Evolutionary conservation across 2,888 invertebrate genomes (phyloP).

Genomic region (Sminthurinus aureus): DNA sequence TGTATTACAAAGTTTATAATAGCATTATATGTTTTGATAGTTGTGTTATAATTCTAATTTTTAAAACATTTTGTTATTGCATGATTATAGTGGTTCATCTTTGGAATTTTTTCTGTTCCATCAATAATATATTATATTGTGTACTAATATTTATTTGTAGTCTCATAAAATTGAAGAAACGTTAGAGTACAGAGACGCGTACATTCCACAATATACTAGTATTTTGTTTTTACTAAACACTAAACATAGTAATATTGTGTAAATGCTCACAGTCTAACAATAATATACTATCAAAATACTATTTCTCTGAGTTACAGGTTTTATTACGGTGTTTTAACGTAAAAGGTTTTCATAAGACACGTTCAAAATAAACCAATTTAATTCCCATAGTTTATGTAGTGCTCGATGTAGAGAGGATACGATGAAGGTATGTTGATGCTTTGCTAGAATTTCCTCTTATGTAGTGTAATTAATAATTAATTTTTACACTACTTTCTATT

Average conservation of each 20-base stretch:
- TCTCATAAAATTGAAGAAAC: too few relatives aligned
- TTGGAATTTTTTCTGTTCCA: too few relatives aligned
- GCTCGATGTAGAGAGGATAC: background rate
- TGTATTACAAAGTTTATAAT: too few relatives aligned
- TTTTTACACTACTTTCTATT: too few relatives aligned
- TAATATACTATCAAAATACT: background rate
- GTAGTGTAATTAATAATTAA: background rate
- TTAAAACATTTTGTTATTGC: too few relatives aligned
- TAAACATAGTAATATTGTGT: background rate
- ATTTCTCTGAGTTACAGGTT: background rate
- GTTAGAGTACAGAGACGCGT: too few relatives aligned
- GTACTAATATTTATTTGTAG: too few relatives aligned
- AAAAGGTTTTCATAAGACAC: background rate
- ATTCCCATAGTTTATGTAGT: background rate
- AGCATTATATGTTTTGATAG: too few relatives aligned
- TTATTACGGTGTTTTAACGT: background rate
- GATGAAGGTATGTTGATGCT: background rate
- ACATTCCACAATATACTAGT: too few relatives aligned
- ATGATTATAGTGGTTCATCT: too few relatives aligned
- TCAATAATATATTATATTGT: too few relatives aligned
- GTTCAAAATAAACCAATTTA: background rate
- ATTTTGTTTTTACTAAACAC: background rate
- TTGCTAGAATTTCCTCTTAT: constrained; percentile 1
- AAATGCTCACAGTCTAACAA: background rate
- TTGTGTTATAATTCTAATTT: too few relatives aligned